phyloP scores from a whole-genome alignment of 2,888 invertebrate genomes.

The Leptinotarsa rubiginosa region DNA sequence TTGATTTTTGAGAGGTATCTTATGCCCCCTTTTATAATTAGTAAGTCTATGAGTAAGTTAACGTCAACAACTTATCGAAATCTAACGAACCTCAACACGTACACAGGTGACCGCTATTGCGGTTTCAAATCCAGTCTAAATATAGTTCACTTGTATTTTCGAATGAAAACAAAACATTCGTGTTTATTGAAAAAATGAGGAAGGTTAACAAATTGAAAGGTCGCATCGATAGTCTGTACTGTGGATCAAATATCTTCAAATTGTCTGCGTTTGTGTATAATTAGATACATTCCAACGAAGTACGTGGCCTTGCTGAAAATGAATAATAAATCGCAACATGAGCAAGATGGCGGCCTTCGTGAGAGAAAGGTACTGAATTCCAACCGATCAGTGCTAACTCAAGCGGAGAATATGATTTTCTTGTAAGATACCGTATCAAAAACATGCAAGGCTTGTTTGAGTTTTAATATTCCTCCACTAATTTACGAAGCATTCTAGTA shows the following conservation, averaged over 20 bases:
- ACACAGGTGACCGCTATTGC: slow-evolving; percentile 4
- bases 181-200: slow-evolving; percentile 3
- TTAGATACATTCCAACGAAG: slow-evolving; percentile 39
- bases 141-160: background rate
- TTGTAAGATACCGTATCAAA: background rate
- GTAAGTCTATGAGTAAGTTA: background rate
- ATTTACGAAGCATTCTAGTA: background rate
- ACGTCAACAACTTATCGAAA: background rate
- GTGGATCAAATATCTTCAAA: slow-evolving; percentile 21
- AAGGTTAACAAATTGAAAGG: slow-evolving; percentile 16
- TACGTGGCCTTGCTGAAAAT: slow-evolving; percentile 41
- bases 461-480: background rate
- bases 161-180: slow-evolving; percentile 6
- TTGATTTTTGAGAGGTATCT: too few relatives aligned
- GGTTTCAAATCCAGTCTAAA: background rate
- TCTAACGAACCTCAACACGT: background rate
- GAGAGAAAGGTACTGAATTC: slow-evolving; percentile 52
- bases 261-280: slow-evolving; percentile 19
- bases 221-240: slow-evolving; percentile 13
- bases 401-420: slow-evolving; percentile 5
- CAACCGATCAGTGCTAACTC: slow-evolving; percentile 25
- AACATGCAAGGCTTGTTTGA: background rate
- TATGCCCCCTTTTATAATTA: too few relatives aligned
- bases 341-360: slow-evolving; percentile 51
- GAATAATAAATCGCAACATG: slow-evolving; percentile 25